Evolutionary conservation across 2,888 invertebrate genomes (phyloP), one percentile per base, ranked within the genome.

Genomic region (Drosophila maculinotata): DNA sequence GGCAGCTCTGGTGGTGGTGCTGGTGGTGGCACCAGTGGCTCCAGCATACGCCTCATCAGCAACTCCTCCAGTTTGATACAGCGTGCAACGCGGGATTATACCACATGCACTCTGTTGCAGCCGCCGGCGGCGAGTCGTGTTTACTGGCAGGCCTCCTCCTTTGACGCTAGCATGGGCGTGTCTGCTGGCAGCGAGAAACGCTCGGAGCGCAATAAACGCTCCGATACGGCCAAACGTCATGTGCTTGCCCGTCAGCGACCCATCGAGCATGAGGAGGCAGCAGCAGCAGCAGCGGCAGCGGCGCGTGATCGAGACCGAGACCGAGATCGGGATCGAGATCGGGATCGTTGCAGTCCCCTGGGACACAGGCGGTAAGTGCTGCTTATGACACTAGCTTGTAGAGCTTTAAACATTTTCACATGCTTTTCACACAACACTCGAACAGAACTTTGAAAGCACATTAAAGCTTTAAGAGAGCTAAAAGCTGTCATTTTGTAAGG

Each of bases 71-170:
- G 91, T 54, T 69, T 92, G 39, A 86, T 91, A 31, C 89, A 91
- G 68, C 82, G 91, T 52, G 79, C 88, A 6, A 89, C 90, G 0
- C 74, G 91, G 0, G 93, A 94, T 64, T 86, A 73, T 31, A 76
- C 83, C 10, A 70, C 69, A 1, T 87, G 90, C 56, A 66, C 88
- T 2, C 89, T 94, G 35, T 91, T 95, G 20, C 94, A 94, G 88
- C 94, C 95, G 17, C 91, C 94, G 28, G 92, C 96, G 45, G 95
- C 95, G 54, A 79, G 78, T 47, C 89, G 88, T 25, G 81, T 89
- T 10, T 89, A 90, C 58, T 94, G 96, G 90, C 96, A 97, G 91
- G 96, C 97, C 17, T 92, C 96, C 64, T 96, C 96, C 56, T 96
- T 97, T 62, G 97, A 97, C 89, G 96, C 93, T 87, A 78, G 85